Percentiles rank a stretch among this genome's conserved stretches.
phyloP scores from a whole-genome alignment of 2,797 vertebrate species.

The Rhodeus uyekii region DNA sequence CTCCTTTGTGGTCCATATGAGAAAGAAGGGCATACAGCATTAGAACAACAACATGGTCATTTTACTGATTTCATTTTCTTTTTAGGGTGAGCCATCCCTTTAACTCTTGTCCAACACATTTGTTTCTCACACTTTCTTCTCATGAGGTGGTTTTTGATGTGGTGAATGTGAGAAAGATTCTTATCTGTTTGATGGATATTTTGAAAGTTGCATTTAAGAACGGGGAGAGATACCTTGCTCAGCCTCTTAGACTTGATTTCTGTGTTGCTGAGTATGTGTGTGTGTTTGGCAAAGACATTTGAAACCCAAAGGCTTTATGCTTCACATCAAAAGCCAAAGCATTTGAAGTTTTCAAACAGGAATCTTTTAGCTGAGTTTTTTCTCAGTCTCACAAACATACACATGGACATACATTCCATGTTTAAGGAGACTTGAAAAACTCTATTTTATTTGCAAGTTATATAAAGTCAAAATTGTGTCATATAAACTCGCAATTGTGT shows the following conservation, averaged over 20 bases:
- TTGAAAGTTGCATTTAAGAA: conserved; percentile 62
- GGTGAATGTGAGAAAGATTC: conserved; percentile 58
- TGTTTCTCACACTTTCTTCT: conserved; percentile 67
- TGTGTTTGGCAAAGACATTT: conserved; percentile 29
- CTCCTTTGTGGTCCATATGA: neutral
- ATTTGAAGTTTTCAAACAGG: conserved; percentile 54
- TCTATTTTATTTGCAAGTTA: too few species aligned
- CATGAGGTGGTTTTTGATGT: conserved; percentile 60
- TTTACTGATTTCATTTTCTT: neutral
- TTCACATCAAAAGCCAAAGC: conserved; percentile 51
- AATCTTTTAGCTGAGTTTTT: conserved; percentile 43
- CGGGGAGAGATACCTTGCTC: conserved; percentile 43
- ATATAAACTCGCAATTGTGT: too few species aligned
- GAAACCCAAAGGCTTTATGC: conserved; percentile 52
- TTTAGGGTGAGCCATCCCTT: neutral
- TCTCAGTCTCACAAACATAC: neutral
- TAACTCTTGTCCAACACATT: conserved; percentile 10
- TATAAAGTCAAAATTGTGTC: too few species aligned
- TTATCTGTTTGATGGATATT: conserved; percentile 70
- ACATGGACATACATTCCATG: neutral
- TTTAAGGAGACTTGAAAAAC: too few species aligned
- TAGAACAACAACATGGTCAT: neutral
- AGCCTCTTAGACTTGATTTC: conserved; percentile 37
- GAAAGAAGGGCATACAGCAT: neutral
- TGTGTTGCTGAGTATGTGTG: conserved; percentile 6